Base-by-base conservation (phyloP, 2,113 vertebrate genomes). In the Clupea harengus region DNA sequence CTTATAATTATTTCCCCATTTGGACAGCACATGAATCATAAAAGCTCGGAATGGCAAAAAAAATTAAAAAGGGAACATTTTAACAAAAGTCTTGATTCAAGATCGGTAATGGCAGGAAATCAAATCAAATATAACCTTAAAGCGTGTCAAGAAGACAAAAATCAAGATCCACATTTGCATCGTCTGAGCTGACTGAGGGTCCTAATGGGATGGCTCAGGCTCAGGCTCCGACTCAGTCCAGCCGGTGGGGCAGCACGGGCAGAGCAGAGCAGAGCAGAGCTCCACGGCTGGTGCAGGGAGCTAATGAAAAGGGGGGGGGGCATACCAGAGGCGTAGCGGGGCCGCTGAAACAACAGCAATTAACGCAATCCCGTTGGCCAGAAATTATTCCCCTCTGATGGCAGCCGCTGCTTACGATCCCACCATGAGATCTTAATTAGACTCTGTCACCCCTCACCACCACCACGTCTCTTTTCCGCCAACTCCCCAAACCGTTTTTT, bases 381-480 rank as follows among this genome's bases (percentile, higher is more conserved):
- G 89, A 87, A 85, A 90, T 87, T 88, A 89, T 88, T 83, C 91
- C 83, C 83, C 87, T 89, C 89, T 88, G 89, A 90, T 90, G 94
- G 88, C 91, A 90, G 89, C 87, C 85, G 86, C 82, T 46, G 49
- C 90, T 45, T 85, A 87, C 64, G 87, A 82, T 90, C 86, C 1
- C 84, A 84, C 20, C n/a, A 87, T 81, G 84, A 13, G 88, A 60
- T 91, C 89, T 90, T 94, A 93, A 94, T 94, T 92, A 94, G 91
- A 87, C 81, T 84, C 44, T 28, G 25, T 25, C 64, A 72, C n/a
- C 64, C 64, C 64, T 8, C 64, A 72, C 64, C 64, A 20, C 8
- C 64, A 72, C 64, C 25, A 28, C 64, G 64, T 32, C 64, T 72
- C 1, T 32, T 32, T 32, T 8, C 64, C 28, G 28, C 64, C 32